Evolutionary conservation across 2,113 vertebrate genomes (phyloP).

Genomic region (Cyanistes caeruleus): DNA sequence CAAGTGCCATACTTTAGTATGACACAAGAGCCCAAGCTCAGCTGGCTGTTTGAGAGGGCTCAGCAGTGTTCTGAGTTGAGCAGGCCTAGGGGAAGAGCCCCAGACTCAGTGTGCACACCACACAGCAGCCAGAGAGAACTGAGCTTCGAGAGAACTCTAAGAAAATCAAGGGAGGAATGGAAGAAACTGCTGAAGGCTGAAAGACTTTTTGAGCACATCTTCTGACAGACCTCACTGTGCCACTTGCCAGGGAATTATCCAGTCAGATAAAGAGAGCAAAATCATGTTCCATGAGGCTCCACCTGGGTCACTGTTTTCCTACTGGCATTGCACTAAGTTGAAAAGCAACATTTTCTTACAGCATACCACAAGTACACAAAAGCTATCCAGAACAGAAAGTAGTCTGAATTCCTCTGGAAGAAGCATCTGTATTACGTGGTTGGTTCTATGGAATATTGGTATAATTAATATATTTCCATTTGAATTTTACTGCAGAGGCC

Average conservation of each 20-base stretch:
- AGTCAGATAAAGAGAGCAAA: neutral
- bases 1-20: neutral
- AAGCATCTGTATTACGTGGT: neutral
- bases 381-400: neutral
- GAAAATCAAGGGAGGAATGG: neutral
- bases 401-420: neutral
- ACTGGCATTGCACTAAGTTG: neutral
- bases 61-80: neutral
- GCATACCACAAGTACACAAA: neutral
- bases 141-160: neutral
- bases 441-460: neutral
- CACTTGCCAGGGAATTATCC: fast-evolving
- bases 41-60: neutral
- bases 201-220: neutral
- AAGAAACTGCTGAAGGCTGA: neutral
- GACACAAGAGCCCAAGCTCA: neutral
- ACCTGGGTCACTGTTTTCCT: neutral
- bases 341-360: neutral
- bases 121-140: neutral
- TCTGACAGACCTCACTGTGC: fast-evolving
- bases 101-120: neutral
- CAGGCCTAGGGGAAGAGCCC: neutral
- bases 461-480: neutral
- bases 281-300: neutral
- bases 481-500: neutral